Conservation (phyloP, 2,888 invertebrate species). For the Agapostemon virescens region DNA sequence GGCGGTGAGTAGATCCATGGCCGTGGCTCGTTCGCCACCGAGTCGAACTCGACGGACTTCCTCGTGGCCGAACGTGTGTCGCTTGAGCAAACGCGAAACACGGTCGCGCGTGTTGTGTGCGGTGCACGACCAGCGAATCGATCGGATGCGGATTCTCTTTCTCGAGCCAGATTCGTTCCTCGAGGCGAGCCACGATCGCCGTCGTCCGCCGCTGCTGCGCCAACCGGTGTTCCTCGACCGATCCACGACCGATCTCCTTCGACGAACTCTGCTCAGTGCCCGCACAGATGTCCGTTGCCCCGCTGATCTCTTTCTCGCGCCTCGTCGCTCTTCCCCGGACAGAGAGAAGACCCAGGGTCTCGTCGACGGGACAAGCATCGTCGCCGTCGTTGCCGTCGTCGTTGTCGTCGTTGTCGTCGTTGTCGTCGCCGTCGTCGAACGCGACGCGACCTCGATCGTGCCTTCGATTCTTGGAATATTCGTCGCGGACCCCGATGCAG, state of each 20-base stretch:
- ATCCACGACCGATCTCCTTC: not conserved
- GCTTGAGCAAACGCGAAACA: not conserved
- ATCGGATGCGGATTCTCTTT: conserved; percentile 59
- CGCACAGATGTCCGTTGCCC: conserved; percentile 59
- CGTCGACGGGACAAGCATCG: conserved; percentile 9
- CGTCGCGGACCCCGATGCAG: not conserved
- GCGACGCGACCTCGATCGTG: conserved; percentile 40
- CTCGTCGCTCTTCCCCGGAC: not conserved
- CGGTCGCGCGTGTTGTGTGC: conserved; percentile 35
- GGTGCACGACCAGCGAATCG: conserved; percentile 57
- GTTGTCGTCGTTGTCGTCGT: not conserved
- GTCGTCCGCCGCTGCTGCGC: conserved; percentile 27
- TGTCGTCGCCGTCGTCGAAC: conserved; percentile 18
- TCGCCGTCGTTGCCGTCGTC: not conserved
- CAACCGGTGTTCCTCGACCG: not conserved
- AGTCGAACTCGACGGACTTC: not conserved
- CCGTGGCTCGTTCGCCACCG: not conserved
- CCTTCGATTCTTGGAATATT: conserved; percentile 24
- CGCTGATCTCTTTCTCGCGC: conserved; percentile 23
- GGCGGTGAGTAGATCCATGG: conserved; percentile 73
- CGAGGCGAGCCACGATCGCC: conserved; percentile 42
- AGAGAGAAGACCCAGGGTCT: not conserved
- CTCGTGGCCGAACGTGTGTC: not conserved
- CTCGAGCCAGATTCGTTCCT: conserved; percentile 9
- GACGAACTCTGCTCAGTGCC: conserved; percentile 12